phyloP scores from a whole-genome alignment of 2,113 vertebrate species.

The Glareola pratincola region DNA sequence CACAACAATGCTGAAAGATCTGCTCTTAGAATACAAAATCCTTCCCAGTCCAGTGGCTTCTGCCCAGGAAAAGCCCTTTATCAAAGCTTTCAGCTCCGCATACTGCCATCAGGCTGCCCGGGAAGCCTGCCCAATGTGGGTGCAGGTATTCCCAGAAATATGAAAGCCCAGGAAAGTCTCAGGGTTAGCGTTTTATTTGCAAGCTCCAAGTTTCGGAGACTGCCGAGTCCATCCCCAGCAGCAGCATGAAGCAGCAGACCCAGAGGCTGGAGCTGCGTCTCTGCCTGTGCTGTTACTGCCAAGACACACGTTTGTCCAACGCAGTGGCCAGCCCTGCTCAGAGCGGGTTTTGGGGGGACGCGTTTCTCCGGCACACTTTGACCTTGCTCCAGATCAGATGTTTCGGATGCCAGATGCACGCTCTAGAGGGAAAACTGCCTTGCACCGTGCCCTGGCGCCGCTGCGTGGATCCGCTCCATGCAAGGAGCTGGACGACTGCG shows the following conservation, averaged over 20 bases:
- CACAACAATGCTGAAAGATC: neutral
- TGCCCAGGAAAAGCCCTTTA: neutral
- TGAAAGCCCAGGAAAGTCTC: neutral
- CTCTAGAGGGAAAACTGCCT: neutral
- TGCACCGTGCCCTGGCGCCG: accelerated
- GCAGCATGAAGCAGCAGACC: neutral
- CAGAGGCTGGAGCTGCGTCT: neutral
- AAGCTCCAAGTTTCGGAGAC: accelerated
- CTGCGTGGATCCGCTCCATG: accelerated
- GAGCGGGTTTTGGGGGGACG: accelerated
- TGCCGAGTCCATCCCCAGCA: accelerated
- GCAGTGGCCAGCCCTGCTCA: neutral
- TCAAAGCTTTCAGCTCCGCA: neutral
- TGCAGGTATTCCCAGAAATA: neutral
- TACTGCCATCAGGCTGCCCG: accelerated
- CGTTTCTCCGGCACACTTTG: neutral
- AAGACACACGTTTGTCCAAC: accelerated
- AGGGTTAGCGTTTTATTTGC: accelerated
- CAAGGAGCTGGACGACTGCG: neutral
- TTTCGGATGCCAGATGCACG: neutral
- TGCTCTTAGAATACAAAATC: neutral
- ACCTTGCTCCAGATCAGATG: neutral
- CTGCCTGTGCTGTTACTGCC: neutral
- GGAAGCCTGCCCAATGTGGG: neutral
- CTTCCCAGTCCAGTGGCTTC: neutral